Conservation (phyloP, 2,113 vertebrate genomes). For the Actinemys pallida region DNA sequence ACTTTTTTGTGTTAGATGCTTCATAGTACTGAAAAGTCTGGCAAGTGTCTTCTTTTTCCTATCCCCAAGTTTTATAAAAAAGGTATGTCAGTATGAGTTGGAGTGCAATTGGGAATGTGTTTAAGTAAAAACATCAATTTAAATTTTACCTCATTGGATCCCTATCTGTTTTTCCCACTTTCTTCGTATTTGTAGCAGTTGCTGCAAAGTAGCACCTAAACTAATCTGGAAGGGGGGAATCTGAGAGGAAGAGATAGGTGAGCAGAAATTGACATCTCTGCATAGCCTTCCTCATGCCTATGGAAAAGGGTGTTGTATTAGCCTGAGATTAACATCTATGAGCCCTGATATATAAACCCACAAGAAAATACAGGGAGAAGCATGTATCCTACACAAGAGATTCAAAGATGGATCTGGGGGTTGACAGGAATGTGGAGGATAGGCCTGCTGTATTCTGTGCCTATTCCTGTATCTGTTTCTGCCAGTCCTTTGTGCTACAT, state of each 20-base stretch:
- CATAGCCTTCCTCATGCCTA: neutral
- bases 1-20: neutral
- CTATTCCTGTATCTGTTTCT: neutral
- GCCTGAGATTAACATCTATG: neutral
- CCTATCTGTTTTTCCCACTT: rapidly evolving
- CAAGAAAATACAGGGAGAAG: neutral
- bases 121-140: neutral
- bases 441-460: neutral
- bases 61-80: neutral
- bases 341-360: neutral
- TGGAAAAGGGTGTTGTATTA: neutral
- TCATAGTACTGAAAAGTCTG: neutral
- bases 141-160: neutral
- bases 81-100: neutral
- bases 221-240: neutral
- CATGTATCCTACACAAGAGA: neutral
- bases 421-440: neutral
- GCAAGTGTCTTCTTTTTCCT: neutral
- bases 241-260: slow-evolving; percentile 6
- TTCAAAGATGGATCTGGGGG: neutral
- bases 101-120: neutral
- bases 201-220: neutral
- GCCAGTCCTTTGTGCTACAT: neutral
- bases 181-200: neutral
- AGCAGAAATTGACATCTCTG: neutral